These are phyloP conservation scores for Tupaia tana DNA, from an alignment of 2,113 vertebrate genomes.

Conservation along the genomic window DNA sequence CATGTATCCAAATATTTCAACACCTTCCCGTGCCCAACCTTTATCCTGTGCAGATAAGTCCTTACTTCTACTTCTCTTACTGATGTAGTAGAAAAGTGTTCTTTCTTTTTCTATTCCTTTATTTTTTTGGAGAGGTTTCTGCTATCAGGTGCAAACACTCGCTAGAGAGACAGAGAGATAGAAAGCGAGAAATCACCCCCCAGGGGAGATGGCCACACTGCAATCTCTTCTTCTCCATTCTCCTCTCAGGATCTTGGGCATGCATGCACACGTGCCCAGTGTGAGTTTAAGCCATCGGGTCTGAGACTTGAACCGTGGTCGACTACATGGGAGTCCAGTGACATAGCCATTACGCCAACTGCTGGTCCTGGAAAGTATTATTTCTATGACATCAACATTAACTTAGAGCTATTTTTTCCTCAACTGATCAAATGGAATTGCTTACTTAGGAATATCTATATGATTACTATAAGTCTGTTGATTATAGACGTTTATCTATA, in stretches of 20 bases:
- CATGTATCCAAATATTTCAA: not conserved
- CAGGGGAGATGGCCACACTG: no score
- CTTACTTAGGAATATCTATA: not conserved
- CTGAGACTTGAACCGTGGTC: no score
- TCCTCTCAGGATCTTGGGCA: no score
- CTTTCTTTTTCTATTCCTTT: not conserved
- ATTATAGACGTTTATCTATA: not conserved
- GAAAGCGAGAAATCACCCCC: no score
- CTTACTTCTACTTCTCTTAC: not conserved
- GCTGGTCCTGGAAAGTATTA: not conserved
- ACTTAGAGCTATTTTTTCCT: not conserved
- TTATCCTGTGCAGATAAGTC: not conserved
- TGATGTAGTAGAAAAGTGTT: constrained; percentile 22
- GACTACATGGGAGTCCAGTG: no score
- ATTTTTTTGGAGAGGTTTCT: no score
- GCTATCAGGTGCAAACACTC: no score
- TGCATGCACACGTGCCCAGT: no score
- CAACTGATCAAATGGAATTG: not conserved
- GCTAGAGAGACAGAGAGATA: no score
- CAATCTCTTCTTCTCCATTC: no score
- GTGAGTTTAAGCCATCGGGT: no score
- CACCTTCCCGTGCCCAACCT: not conserved
- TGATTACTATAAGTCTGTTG: not conserved
- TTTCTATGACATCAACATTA: constrained; percentile 53
- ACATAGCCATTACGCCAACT: no score